Evolutionary conservation across 2,797 vertebrate species (phyloP).

Genomic region (Champsocephalus gunnari): DNA sequence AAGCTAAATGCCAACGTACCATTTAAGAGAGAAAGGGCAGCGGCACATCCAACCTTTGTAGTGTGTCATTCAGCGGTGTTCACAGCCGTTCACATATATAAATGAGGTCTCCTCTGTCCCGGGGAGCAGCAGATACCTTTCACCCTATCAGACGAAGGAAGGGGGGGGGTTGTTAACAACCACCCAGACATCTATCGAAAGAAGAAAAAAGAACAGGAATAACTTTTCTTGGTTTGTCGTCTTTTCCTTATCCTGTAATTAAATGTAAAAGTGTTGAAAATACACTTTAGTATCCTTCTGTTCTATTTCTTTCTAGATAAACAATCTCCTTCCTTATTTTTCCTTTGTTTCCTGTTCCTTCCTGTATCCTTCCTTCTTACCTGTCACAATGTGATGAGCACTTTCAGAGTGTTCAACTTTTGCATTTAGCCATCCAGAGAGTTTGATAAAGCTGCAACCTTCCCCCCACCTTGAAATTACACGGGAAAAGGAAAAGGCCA

Average conservation of each 20-base stretch:
- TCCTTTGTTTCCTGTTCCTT: constrained; percentile 8
- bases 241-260: constrained; percentile 10
- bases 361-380: not conserved
- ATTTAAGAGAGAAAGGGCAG: constrained; percentile 90
- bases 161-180: constrained; percentile 70
- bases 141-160: constrained; percentile 67
- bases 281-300: not conserved
- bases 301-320: not conserved
- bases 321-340: constrained; percentile 1
- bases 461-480: constrained; percentile 61
- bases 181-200: constrained; percentile 61
- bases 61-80: constrained; percentile 87
- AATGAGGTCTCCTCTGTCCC: constrained; percentile 82
- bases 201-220: constrained; percentile 25
- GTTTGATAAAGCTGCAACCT: constrained; percentile 72
- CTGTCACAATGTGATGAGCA: constrained; percentile 53
- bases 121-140: constrained; percentile 74
- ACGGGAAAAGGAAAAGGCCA: constrained; percentile 76
- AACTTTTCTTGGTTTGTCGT: not conserved
- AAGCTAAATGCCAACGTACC: constrained; percentile 91
- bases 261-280: constrained; percentile 14
- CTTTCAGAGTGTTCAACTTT: constrained; percentile 53
- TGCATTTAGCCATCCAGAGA: constrained; percentile 68
- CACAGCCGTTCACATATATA: constrained; percentile 83
- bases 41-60: constrained; percentile 87